Base-by-base conservation (phyloP, 2,797 vertebrate genomes). In the Platalea minor region DNA sequence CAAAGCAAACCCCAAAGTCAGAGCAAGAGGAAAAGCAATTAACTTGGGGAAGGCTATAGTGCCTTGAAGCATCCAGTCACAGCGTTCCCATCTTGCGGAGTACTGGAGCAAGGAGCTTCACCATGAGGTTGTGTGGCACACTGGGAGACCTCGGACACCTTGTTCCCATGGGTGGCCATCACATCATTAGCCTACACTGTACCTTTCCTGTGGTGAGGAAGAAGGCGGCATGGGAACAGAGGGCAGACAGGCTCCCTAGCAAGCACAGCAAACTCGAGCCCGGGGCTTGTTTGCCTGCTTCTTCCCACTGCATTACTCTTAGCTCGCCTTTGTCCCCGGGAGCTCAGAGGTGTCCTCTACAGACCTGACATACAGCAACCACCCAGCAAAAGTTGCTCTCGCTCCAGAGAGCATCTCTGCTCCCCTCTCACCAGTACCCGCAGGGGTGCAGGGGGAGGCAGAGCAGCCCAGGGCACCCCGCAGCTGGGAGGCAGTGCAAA, bases 111-210 rank as follows among this genome's bases (percentile, higher is more conserved):
- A 75, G 20, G 17, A 82, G 23, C 16, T 54, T 15, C 17, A 63
- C 11, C 31, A 26, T 0, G 0, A 35, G 18, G 33, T 10, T 0
- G 0, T 8, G 39, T 17, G 33, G 31, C 21, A 51, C 53, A 21
- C 8, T 9, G 5, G 9, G 24, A 83, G 7, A 51, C 18, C 4
- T 10, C 24, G 61, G 29, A 46, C 39, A 35, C 8, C 13, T 33
- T 46, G 23, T 24, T 81, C n/a, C 68, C n/a, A 9, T 18, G 41
- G 13, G 51, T 21, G 46, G 10, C 31, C 4, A 0, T 46, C 37
- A 5, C 35, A 7, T 31, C 39, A 6, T 37, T n/a, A 70, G 21
- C 15, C 39, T 85, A 7, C 5, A 13, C 28, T 39, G 15, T 37
- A 10, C 35, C 28, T 17, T 67, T 59, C 51, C 16, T 4, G 0